phyloP scores from a whole-genome alignment of 2,113 vertebrate genomes.

The Acinonyx jubatus region DNA sequence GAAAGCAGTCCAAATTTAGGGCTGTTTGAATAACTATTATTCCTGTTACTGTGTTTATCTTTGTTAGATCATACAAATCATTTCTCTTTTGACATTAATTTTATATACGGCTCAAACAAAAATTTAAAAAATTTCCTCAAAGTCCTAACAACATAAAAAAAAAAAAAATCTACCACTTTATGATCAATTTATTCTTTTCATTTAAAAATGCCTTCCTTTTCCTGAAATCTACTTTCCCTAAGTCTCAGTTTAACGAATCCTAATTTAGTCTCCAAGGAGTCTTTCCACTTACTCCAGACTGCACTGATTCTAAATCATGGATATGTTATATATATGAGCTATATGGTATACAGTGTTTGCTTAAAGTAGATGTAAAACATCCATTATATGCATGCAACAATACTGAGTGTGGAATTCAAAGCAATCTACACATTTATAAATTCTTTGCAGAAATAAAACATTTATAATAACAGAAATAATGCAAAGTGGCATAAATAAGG shows the following conservation, averaged over 20 bases:
- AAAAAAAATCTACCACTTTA: background rate
- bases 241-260: background rate
- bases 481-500: background rate
- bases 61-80: background rate
- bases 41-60: background rate
- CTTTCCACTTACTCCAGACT: background rate
- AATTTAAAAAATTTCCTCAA: background rate
- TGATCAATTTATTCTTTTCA: slow-evolving; percentile 35
- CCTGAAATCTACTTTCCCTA: background rate
- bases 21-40: background rate
- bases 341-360: background rate
- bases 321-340: background rate
- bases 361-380: background rate
- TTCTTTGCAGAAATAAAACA: slow-evolving; percentile 18
- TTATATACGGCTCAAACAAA: background rate
- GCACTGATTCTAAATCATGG: background rate
- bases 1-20: background rate
- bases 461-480: background rate
- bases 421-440: slow-evolving; percentile 6
- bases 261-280: background rate
- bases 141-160: background rate
- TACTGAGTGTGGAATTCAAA: slow-evolving; percentile 20
- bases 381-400: background rate
- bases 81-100: slow-evolving; percentile 27
- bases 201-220: slow-evolving; percentile 50